Evolutionary conservation across 1,140 invertebrate species (phyloP), one percentile per base, ranked within the genome.

Genomic region (Lepidurus packardi): DNA sequence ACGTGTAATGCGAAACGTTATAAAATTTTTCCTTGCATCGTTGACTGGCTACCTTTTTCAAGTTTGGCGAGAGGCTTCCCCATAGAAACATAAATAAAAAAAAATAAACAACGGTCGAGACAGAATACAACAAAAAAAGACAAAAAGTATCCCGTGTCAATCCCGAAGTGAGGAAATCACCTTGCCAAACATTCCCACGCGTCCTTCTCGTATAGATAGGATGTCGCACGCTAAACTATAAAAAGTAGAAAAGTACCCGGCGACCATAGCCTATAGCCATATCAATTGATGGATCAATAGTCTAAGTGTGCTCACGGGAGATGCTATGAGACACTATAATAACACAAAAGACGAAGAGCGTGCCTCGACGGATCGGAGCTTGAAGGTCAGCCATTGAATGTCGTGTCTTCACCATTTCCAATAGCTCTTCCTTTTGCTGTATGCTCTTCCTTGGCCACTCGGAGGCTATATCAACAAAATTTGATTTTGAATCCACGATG

Each of bases 291-390:
- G 53, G 53, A 65, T 65, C 9, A 65, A 65, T 65, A 65, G 53
- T 21, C 13, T n/a, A 65, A 65, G 53, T 65, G 13, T 65, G 53
- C 53, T 65, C 21, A 65, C 53, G 21, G 47, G 53, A 65, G 53
- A 65, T 65, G 53, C 53, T 65, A 11, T 65, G 53, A 65, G 53
- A 65, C 53, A 65, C 53, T 65, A 21, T 65, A 65, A 21, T 65
- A 16, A 65, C 53, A 65, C 53, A 13, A 13, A 65, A 65, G 53
- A 65, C 3, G 53, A 9, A 65, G 21, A 16, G 53, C 53, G n/a
- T 13, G 53, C 53, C 21, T n/a, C 9, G 13, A 65, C 1, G 6
- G 13, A 7, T 7, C 53, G 53, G 13, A 21, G 21, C 53, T 13
- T 7, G 6, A 16, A 65, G 7, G 53, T 65, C 53, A 65, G 21